These are phyloP conservation scores for Tinamus major DNA, from an alignment of 2,797 vertebrate species.

Conservation along the genomic window DNA sequence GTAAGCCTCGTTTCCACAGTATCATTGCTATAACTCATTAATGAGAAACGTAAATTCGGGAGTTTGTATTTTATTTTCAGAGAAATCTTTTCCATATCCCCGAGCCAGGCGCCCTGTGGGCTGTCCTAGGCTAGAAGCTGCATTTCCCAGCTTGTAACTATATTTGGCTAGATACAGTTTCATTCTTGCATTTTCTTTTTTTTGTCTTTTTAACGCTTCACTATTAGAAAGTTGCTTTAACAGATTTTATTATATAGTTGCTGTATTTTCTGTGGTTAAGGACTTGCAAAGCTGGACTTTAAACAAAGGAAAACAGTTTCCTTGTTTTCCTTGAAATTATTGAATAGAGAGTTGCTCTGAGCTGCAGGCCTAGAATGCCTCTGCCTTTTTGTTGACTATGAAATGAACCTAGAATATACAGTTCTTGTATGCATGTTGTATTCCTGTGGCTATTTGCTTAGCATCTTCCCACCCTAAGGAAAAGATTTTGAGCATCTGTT, in stretches of 20 bases:
- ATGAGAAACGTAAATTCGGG: background rate
- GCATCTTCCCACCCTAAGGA: background rate
- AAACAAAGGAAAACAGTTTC: background rate
- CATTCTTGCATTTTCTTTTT: background rate
- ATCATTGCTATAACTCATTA: background rate
- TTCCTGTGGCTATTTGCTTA: background rate
- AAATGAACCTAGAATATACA: background rate
- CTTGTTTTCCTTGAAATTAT: background rate
- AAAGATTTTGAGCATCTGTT: background rate
- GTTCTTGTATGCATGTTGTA: background rate
- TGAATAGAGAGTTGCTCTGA: background rate
- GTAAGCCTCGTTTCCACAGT: background rate
- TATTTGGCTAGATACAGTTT: background rate
- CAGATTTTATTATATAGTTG: background rate
- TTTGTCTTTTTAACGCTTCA: background rate
- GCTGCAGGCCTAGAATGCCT: background rate
- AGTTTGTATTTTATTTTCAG: background rate
- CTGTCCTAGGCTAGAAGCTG: background rate
- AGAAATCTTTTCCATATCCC: background rate
- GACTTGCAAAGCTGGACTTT: background rate
- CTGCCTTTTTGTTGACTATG: fast-evolving
- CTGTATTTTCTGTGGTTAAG: background rate
- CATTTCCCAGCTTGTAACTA: background rate
- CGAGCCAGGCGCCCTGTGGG: background rate
- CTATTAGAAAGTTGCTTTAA: background rate